These are phyloP conservation scores for Pomatorhinus ruficollis DNA, from an alignment of 2,113 vertebrate genomes.

Conservation along the genomic window DNA sequence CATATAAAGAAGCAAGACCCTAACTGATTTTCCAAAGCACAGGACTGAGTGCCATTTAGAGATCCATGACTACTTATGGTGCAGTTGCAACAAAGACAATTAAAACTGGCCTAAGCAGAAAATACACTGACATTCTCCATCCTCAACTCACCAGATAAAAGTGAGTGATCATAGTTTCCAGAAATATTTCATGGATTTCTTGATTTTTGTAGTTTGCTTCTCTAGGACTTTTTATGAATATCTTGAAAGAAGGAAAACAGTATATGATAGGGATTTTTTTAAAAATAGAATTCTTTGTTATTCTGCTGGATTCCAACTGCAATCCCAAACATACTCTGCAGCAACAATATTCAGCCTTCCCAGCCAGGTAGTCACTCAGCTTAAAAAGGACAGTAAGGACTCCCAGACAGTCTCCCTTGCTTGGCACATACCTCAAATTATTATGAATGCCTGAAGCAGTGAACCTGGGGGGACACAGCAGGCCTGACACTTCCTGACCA, in stretches of 20 bases:
- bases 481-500: slow-evolving; percentile 17
- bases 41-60: background rate
- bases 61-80: background rate
- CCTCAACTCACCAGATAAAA: background rate
- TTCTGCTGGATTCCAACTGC: background rate
- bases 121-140: background rate
- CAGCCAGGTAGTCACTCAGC: background rate
- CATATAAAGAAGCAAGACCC: background rate
- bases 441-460: background rate
- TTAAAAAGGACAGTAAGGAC: background rate
- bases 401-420: background rate
- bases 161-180: background rate
- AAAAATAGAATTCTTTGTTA: background rate
- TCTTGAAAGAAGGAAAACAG: background rate
- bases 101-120: background rate
- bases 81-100: background rate
- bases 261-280: background rate
- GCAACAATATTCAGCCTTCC: background rate
- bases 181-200: background rate
- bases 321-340: background rate
- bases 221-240: background rate
- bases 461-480: background rate
- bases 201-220: background rate
- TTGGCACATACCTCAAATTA: background rate
- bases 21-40: background rate